Percentiles rank a stretch among this genome's conserved stretches.
Evolutionary conservation across 2,797 vertebrate genomes (phyloP).

Genomic region (Gila robusta): DNA sequence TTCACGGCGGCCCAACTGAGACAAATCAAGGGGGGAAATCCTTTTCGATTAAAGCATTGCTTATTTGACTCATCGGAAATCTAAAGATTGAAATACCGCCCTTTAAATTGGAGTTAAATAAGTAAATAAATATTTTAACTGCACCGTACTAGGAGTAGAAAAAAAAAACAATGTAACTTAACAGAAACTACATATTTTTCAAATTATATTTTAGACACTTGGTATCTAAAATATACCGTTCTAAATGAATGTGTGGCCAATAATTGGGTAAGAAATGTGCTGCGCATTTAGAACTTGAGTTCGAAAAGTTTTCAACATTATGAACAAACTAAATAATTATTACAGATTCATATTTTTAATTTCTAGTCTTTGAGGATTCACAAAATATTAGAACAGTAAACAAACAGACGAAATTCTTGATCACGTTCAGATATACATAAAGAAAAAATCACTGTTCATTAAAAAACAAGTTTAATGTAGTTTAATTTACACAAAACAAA

Average conservation of each 20-base stretch:
- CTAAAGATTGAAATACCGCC: not conserved
- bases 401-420: not conserved
- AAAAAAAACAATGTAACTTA: not conserved
- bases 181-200: not conserved
- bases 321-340: not conserved
- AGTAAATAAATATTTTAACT: too few species aligned
- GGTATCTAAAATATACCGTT: not conserved
- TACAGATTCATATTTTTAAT: not conserved
- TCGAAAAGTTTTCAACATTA: not conserved
- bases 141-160: not conserved
- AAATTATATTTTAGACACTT: too few species aligned
- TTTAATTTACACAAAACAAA: constrained; percentile 46
- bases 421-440: not conserved
- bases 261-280: not conserved
- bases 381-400: not conserved
- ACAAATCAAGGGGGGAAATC: not conserved
- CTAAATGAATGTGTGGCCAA: not conserved
- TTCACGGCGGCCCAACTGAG: not conserved
- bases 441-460: not conserved
- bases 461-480: constrained; percentile 45
- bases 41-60: not conserved
- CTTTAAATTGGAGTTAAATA: not conserved
- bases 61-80: not conserved
- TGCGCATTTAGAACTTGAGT: not conserved
- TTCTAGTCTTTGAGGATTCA: not conserved